Evolutionary conservation across 2,113 vertebrate species (phyloP).

Genomic region (Platanista minor): DNA sequence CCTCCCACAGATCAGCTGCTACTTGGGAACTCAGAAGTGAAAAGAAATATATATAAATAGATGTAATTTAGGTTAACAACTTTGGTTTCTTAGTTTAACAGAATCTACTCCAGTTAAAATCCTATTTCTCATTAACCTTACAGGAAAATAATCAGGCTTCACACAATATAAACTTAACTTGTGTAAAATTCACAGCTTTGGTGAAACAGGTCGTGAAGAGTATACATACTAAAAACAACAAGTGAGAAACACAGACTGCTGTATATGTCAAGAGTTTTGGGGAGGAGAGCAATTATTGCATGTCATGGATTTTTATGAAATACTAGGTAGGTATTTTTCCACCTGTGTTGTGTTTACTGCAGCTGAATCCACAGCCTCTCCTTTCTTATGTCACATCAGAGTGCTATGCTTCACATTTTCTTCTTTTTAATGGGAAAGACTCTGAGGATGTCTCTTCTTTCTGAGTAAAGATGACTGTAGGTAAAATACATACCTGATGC

Average conservation of each 20-base stretch:
- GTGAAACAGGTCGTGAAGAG: background rate
- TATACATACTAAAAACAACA: background rate
- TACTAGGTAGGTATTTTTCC: background rate
- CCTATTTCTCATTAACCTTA: background rate
- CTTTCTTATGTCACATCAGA: background rate
- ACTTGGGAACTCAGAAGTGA: background rate
- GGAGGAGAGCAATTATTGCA: background rate
- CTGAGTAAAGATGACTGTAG: conserved; percentile 75
- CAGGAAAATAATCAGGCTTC: conserved; percentile 3
- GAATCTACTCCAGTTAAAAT: conserved; percentile 12
- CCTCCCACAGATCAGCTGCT: background rate
- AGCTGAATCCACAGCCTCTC: background rate
- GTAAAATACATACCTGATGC: conserved; percentile 81
- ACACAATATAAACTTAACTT: background rate
- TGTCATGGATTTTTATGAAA: background rate
- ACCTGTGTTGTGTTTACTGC: background rate
- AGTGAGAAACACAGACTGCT: background rate
- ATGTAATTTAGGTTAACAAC: background rate
- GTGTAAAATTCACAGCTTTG: background rate
- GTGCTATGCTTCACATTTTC: conserved; percentile 69
- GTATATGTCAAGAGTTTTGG: background rate
- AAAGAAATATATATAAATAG: background rate
- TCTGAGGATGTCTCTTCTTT: conserved; percentile 77
- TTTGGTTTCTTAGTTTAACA: conserved; percentile 36
- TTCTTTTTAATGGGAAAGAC: conserved; percentile 72